phyloP scores from a whole-genome alignment of 2,113 vertebrate species.

The Alethe castanea region DNA sequence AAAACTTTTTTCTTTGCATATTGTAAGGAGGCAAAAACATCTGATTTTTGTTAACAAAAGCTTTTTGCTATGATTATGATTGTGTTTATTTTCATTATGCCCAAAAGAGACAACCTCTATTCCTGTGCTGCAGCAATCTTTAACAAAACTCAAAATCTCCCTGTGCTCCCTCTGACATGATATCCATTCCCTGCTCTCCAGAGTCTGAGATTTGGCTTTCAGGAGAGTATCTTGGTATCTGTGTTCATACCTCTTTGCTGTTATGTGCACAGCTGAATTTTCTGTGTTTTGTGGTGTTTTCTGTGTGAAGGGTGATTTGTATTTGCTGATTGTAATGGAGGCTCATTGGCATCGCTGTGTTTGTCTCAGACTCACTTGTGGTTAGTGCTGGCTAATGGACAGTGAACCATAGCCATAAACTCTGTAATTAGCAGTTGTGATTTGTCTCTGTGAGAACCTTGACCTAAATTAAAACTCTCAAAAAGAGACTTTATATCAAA shows the following conservation, averaged over 20 bases:
- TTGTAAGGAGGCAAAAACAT: not conserved
- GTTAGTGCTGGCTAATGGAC: not conserved
- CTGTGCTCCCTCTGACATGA: not conserved
- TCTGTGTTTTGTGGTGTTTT: not conserved
- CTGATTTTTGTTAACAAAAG: not conserved
- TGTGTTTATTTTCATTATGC: not conserved
- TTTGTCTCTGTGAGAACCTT: not conserved
- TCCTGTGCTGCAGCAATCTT: not conserved
- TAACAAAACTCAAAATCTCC: not conserved
- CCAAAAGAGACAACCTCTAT: not conserved
- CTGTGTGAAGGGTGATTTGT: not conserved
- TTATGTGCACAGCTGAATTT: not conserved
- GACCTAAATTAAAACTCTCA: not conserved
- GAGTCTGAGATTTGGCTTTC: not conserved
- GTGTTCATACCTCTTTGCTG: not conserved
- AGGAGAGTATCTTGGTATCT: not conserved
- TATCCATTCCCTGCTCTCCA: not conserved
- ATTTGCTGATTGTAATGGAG: not conserved
- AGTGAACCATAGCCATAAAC: not conserved
- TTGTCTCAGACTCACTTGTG: not conserved
- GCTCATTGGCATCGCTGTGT: fast-evolving
- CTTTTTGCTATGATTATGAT: not conserved
- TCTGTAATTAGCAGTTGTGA: not conserved
- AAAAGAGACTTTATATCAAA: not conserved
- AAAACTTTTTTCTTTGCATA: not conserved